Base-by-base conservation (phyloP, 2,888 invertebrate genomes). In the Apamea sordens region DNA sequence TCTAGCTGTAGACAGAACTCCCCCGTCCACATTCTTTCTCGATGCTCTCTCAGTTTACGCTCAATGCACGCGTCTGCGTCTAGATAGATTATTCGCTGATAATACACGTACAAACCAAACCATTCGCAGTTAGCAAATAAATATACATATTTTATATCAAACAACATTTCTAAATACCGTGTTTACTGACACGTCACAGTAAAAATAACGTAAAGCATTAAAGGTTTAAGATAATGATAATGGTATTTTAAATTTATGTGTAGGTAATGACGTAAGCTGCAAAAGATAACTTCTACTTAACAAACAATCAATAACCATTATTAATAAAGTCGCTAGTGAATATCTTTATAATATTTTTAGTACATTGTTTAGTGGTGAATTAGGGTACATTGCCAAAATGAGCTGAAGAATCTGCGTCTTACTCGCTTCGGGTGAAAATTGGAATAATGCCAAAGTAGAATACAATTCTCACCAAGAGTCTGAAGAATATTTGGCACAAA, bases 401-500 rank as follows among this genome's bases (percentile, higher is more conserved):
- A 95, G 93, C 92, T 91, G 89, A 92, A 92, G 92, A 94, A 93
- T 94, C 91, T 94, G 92, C 92, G 93, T 90, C 94, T 94, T 94
- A 95, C 93, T 94, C 94, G 94, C 92, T 90, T 81, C 73, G 83
- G 77, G 90, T 88, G 91, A 93, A 92, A 93, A 92, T 95, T 96
- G 96, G 96, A 95, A 87, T 87, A 89, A 82, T 89, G 96, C 96
- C 96, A 96, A 94, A 91, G 91, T 89, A 90, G 91, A 91, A 90
- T 91, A 94, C 91, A 93, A 93, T 93, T 93, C 93, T 92, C 90
- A 92, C 90, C 89, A 88, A 92, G 92, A 93, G 90, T 92, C 92
- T 91, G 89, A 91, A 90, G 92, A 94, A 93, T 93, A 93, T 93
- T 96, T 96, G 96, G 96, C 95, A 95, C 95, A 94, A 94, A 93